Evolutionary conservation across 2,113 vertebrate genomes (phyloP), one percentile per base, ranked within the genome.

Genomic region (Leptosomus discolor): DNA sequence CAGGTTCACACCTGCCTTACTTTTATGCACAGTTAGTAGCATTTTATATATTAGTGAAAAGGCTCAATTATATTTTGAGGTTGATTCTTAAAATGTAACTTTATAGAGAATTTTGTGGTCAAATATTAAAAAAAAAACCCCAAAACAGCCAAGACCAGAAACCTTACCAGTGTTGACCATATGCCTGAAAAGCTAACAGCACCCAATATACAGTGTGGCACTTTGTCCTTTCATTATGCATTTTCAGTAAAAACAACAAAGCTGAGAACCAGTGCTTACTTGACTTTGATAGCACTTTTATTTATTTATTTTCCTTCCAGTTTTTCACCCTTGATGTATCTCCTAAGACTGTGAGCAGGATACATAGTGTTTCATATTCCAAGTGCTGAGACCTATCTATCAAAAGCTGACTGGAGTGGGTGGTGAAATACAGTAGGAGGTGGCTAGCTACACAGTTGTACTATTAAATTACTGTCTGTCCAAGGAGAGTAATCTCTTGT

Each of bases 391-490:
- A 92, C 39, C 96, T 90, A 85, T 94, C 90, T 95, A 93, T 97
- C 94, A 96, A 93, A 92, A 87, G 39, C 84, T 96, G 88, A 96
- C 95, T 80, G 76, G 68, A 85, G 88, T 96, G 75, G 91, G 95
- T 94, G 90, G 93, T 96, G 92, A 94, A 96, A 98, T 91, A 91
- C 93, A 93, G 92, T 85, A 97, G 92, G 95, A 90, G 88, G 85
- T 96, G 87, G 85, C 92, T 92, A 92, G 95, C 97, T 97, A 95
- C 91, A 97, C 91, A 96, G 94, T 94, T 96, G 92, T 95, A 88
- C 92, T 94, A 92, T 97, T 97, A 97, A 98, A 98, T 98, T 98
- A 98, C 96, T 97, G 91, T 96, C 97, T 97, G 94, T 96, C 97
- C 93, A 92, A 93, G 77, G 98, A 97, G 94, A 97, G 91, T 96